A percentile compares a stretch with the other conserved stretches of the same genome.
These are phyloP conservation scores for Cyclargus thomasi DNA, from an alignment of 1,140 invertebrate species.

Conservation along the genomic window DNA sequence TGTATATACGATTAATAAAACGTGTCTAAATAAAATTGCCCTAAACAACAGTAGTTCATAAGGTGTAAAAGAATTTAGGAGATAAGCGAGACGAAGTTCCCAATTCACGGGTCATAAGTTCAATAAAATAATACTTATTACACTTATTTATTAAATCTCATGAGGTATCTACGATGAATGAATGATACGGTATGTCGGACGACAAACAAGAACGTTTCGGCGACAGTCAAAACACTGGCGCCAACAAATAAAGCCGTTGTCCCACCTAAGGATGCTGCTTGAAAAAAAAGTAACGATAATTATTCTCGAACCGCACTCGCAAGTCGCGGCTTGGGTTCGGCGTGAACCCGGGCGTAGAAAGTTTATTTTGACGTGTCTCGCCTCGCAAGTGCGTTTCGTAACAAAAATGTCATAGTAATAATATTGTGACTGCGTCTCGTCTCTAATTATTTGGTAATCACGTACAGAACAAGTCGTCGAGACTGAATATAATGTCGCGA, in stretches of 20 bases:
- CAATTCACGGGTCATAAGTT: not conserved
- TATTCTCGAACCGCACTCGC: too few relatives aligned
- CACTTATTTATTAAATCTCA: not conserved
- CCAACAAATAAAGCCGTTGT: constrained; percentile 73
- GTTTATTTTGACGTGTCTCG: too few relatives aligned
- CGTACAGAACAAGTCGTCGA: constrained; percentile 67
- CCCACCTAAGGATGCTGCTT: constrained; percentile 72
- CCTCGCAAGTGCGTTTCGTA: too few relatives aligned
- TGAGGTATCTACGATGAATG: not conserved
- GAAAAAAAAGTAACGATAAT: constrained; percentile 28
- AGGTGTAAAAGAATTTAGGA: too few relatives aligned
- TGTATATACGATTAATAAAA: too few relatives aligned
- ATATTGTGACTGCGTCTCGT: not conserved
- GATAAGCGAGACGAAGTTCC: too few relatives aligned
- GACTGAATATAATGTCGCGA: constrained; percentile 66
- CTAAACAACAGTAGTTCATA: too few relatives aligned
- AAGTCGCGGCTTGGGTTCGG: too few relatives aligned
- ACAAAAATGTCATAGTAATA: too few relatives aligned
- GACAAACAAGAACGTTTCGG: constrained; percentile 65
- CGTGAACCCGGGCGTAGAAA: too few relatives aligned
- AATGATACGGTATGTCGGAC: constrained; percentile 36
- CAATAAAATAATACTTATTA: not conserved
- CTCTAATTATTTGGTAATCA: constrained; percentile 16
- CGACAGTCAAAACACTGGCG: constrained; percentile 69
- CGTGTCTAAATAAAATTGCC: too few relatives aligned